Evolutionary conservation across 1,140 invertebrate species (phyloP), one percentile per base, ranked within the genome.

Genomic region (Eulimnadia texana): DNA sequence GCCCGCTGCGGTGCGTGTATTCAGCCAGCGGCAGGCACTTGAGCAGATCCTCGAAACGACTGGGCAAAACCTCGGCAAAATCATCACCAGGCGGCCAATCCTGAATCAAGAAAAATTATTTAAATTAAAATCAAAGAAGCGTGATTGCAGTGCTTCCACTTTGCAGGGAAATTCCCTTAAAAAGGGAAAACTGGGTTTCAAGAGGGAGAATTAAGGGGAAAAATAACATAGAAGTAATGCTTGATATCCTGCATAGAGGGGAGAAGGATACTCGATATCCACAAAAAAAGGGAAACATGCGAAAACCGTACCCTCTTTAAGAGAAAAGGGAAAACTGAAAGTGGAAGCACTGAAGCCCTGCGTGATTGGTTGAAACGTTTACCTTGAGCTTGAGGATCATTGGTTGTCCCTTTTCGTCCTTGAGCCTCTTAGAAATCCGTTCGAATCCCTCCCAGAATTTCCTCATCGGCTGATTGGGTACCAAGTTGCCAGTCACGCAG

Each of bases 371-470:
- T 55, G 22, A 55, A 55, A 22, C 3, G 23, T 11, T 16, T 6
- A 52, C 22, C 22, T 60, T 60, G 1, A 98, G 73, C 71, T 98
- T 98, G 20, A 97, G 75, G 47, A 96, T 75, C 90, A 97, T 93
- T 0, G 87, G 84, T 65, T 89, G 70, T n/a, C 72, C 70, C 62
- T 76, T 70, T 19, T 78, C 56, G 28, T 60, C 62, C 42, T 87
- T 83, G 3, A 96, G 74, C 54, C 93, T 78, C 68, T 88, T 89
- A 0, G 80, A 80, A 52, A 87, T 82, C 60, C 85, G 79, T 66
- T 95, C 89, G 74, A 98, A 98, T 22, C 93, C 93, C 68, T 97
- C 91, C 94, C 94, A 98, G 73, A 98, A 98, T 67, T 88, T 88
- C 19, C 82, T 80, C 82, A 96, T 93, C 1, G 86, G 85, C 69